phyloP scores from a whole-genome alignment of 2,113 vertebrate genomes.

The Tyto alba region DNA sequence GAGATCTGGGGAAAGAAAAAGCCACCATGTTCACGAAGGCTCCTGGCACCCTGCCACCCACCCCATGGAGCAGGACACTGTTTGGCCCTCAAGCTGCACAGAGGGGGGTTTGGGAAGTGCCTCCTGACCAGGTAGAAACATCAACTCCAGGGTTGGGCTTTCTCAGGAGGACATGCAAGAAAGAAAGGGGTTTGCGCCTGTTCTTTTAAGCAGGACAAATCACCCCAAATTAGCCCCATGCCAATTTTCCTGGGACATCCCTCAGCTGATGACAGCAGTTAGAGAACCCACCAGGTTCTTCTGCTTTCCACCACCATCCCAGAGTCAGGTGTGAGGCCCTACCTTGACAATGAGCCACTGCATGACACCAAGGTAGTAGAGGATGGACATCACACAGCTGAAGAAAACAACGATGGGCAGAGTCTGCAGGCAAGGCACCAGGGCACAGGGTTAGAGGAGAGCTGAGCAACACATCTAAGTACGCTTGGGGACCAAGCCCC shows the following conservation, averaged over 20 bases:
- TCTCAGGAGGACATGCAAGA: background rate
- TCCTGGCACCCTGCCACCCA: background rate
- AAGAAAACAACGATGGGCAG: conserved; percentile 93
- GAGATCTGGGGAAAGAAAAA: conserved; percentile 77
- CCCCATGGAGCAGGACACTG: background rate
- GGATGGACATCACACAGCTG: conserved; percentile 91
- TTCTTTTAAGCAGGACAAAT: background rate
- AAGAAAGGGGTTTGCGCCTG: background rate
- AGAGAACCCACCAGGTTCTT: background rate
- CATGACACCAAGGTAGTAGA: conserved; percentile 89
- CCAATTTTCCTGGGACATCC: background rate
- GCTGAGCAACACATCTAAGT: background rate
- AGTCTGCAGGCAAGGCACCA: conserved; percentile 62
- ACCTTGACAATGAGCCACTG: conserved; percentile 95
- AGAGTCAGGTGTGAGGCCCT: background rate
- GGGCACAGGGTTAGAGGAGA: background rate
- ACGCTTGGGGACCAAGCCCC: background rate
- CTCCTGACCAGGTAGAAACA: background rate
- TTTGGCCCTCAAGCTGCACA: background rate
- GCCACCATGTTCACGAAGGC: background rate
- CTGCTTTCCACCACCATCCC: background rate
- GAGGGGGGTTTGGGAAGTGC: background rate
- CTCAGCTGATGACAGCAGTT: background rate
- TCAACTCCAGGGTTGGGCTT: background rate
- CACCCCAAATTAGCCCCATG: background rate